These are phyloP conservation scores for Thereva nobilitata DNA, from an alignment of 2,888 invertebrate genomes.

Conservation along the genomic window DNA sequence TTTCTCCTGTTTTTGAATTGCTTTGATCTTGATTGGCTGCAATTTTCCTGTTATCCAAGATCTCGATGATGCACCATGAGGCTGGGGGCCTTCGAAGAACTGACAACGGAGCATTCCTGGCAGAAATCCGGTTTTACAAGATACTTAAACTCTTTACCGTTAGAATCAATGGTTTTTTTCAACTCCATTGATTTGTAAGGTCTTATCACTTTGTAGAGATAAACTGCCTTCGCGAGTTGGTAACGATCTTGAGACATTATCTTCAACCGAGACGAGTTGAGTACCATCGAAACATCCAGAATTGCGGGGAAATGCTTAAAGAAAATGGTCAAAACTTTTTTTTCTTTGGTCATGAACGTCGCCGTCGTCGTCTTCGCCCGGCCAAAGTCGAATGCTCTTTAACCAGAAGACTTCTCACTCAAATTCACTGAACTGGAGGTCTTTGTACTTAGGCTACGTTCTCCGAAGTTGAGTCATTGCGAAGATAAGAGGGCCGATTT, in stretches of 20 bases:
- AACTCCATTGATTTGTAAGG: not conserved
- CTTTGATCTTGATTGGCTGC: not conserved
- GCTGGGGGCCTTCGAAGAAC: no score
- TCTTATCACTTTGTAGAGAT: not conserved
- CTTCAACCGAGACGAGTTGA: no score
- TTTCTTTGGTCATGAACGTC: not conserved
- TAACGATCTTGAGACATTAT: no score
- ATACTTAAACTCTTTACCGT: slow-evolving; percentile 27
- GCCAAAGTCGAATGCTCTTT: not conserved
- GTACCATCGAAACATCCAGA: no score
- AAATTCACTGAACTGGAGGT: no score
- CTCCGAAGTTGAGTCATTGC: no score
- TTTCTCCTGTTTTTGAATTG: not conserved
- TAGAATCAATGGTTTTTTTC: slow-evolving; percentile 23
- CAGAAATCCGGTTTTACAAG: slow-evolving; percentile 33
- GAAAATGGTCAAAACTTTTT: no score
- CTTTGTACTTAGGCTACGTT: no score
- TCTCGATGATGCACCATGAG: no score
- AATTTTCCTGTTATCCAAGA: not conserved
- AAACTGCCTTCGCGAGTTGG: not conserved
- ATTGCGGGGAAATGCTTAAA: no score
- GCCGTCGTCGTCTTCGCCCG: not conserved
- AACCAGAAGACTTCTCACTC: no score
- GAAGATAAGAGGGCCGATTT: no score
- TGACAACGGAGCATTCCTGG: not conserved